Conservation (phyloP, 2,888 invertebrate genomes). For the Monopis laevigella region DNA sequence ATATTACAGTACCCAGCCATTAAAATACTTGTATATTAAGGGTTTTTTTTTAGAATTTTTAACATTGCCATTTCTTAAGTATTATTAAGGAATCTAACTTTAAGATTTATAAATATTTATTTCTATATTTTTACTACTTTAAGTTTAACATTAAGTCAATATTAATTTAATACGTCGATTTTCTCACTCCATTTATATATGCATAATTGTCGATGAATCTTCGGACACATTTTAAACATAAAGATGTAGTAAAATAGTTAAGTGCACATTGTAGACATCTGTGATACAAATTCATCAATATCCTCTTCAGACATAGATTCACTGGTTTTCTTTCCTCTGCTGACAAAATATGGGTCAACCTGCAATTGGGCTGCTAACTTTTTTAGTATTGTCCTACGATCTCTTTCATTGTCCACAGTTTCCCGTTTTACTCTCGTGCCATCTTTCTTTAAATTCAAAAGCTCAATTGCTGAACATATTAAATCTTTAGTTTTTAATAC, state of each 20-base stretch:
- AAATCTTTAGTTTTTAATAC: slow-evolving; percentile 39
- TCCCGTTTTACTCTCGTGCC: slow-evolving; percentile 38
- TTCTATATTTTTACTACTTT: no score
- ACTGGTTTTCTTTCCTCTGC: slow-evolving; percentile 47
- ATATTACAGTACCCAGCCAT: no score
- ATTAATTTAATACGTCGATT: no score
- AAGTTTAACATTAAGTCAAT: no score
- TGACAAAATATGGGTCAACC: slow-evolving; percentile 53
- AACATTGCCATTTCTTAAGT: no score
- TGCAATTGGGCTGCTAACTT: slow-evolving; percentile 51
- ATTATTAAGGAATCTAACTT: no score
- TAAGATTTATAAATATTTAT: no score
- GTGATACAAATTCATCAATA: slow-evolving; percentile 37
- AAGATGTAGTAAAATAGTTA: slow-evolving; percentile 19
- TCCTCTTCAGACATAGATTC: slow-evolving; percentile 24
- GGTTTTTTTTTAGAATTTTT: no score
- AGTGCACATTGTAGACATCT: slow-evolving; percentile 40
- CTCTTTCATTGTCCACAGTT: slow-evolving; percentile 39
- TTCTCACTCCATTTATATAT: no score
- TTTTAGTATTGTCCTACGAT: slow-evolving; percentile 45
- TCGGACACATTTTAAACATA: no score
- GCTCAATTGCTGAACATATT: slow-evolving; percentile 42
- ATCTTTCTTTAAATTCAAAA: slow-evolving; percentile 27
- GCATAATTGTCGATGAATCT: no score
- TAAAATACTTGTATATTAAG: no score